phyloP scores from a whole-genome alignment of 2,797 vertebrate genomes.

The Pampus argenteus region DNA sequence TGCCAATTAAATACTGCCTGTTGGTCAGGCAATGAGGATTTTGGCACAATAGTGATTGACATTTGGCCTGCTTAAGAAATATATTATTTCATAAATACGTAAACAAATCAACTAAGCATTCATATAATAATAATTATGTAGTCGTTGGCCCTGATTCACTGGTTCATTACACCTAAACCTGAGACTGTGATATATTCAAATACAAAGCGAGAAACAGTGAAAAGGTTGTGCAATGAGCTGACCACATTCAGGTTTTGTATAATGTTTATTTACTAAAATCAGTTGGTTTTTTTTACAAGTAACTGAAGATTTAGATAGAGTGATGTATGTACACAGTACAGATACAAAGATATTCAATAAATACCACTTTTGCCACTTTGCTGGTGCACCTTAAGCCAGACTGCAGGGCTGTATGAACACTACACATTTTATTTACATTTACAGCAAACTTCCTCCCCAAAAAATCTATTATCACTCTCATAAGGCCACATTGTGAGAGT shows the following conservation, averaged over 20 bases:
- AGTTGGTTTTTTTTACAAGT: constrained; percentile 79
- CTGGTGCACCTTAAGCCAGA: constrained; percentile 57
- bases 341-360: constrained; percentile 85
- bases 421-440: constrained; percentile 78
- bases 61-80: not conserved
- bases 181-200: not conserved
- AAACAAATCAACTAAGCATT: not conserved
- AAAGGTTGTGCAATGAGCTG: not conserved
- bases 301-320: constrained; percentile 75
- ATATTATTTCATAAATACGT: not conserved
- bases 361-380: constrained; percentile 77
- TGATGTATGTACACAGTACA: constrained; percentile 85
- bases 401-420: constrained; percentile 68
- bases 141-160: not conserved
- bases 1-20: not conserved
- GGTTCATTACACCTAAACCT: not conserved
- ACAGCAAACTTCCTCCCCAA: constrained; percentile 57
- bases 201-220: not conserved
- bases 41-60: not conserved
- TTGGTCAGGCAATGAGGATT: not conserved
- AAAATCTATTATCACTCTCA: constrained; percentile 51
- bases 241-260: constrained; percentile 52
- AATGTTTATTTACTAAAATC: constrained; percentile 80
- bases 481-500: constrained; percentile 69
- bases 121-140: not conserved